These are phyloP conservation scores for Heterodera carotae DNA, from an alignment of 1,140 invertebrate species.

Conservation along the genomic window DNA sequence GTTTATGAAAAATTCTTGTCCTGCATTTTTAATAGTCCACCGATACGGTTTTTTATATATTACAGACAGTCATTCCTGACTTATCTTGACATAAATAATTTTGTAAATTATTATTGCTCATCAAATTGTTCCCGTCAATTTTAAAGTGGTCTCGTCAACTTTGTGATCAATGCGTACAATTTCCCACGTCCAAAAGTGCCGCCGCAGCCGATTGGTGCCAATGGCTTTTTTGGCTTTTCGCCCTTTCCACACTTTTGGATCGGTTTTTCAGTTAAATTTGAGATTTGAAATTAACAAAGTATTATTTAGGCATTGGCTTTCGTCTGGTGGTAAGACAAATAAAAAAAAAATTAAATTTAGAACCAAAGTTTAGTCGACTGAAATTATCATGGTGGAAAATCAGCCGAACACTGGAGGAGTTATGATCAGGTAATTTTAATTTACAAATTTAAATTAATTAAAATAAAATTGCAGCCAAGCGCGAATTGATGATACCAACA, in stretches of 20 bases:
- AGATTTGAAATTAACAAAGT: background rate
- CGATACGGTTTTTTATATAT: no score
- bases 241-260: background rate
- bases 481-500: slow-evolving; percentile 5
- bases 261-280: background rate
- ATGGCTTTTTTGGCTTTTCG: background rate
- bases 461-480: background rate
- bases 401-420: background rate
- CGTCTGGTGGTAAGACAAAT: slow-evolving; percentile 9
- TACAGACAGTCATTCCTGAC: no score
- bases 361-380: background rate
- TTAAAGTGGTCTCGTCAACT: slow-evolving; percentile 1
- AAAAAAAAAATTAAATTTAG: background rate
- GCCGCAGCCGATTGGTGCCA: no score
- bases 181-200: slow-evolving; percentile 6
- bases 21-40: no score
- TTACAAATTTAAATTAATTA: background rate
- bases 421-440: background rate
- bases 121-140: background rate
- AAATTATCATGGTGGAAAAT: background rate
- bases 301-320: slow-evolving; percentile 7
- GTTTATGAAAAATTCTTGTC: background rate
- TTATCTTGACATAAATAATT: no score
- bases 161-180: slow-evolving; percentile 4
- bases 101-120: no score